These are phyloP conservation scores for Morone saxatilis DNA, from an alignment of 2,113 vertebrate genomes.

Conservation along the genomic window DNA sequence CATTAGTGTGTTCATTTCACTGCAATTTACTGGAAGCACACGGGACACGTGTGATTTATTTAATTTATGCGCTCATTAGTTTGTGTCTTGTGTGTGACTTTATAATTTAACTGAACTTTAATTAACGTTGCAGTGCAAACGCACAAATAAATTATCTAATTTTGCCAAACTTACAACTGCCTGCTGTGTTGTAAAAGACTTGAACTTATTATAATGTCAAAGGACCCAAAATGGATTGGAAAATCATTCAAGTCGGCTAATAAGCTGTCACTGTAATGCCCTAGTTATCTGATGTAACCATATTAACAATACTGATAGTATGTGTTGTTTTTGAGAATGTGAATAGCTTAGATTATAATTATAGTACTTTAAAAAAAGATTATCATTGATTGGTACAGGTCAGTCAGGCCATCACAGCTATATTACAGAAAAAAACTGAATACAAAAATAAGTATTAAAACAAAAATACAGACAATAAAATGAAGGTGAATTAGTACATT, in stretches of 20 bases:
- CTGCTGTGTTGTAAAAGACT: conserved; percentile 24
- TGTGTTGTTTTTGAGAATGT: neutral
- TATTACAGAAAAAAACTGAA: neutral
- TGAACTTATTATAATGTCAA: conserved; percentile 29
- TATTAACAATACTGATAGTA: neutral
- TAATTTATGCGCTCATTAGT: conserved; percentile 15
- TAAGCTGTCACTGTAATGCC: neutral
- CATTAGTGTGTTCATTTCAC: conserved; percentile 2
- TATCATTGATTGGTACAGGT: neutral
- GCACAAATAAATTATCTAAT: conserved; percentile 8
- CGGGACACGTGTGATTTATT: neutral
- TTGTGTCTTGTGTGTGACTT: conserved; percentile 2
- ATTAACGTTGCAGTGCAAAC: conserved; percentile 21
- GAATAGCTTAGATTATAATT: neutral
- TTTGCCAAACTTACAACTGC: neutral
- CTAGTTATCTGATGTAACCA: neutral
- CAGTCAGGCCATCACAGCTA: neutral
- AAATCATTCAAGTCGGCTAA: neutral
- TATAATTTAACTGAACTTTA: conserved; percentile 28
- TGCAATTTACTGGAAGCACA: neutral
- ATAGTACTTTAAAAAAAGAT: neutral
- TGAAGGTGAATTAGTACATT: neutral
- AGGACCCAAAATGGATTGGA: conserved; percentile 5
- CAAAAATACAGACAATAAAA: neutral
- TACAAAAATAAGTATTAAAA: neutral